Percentiles rank a stretch among this genome's conserved stretches.
These are phyloP conservation scores for Chauna torquata DNA, from an alignment of 2,113 vertebrate genomes.

Conservation along the genomic window DNA sequence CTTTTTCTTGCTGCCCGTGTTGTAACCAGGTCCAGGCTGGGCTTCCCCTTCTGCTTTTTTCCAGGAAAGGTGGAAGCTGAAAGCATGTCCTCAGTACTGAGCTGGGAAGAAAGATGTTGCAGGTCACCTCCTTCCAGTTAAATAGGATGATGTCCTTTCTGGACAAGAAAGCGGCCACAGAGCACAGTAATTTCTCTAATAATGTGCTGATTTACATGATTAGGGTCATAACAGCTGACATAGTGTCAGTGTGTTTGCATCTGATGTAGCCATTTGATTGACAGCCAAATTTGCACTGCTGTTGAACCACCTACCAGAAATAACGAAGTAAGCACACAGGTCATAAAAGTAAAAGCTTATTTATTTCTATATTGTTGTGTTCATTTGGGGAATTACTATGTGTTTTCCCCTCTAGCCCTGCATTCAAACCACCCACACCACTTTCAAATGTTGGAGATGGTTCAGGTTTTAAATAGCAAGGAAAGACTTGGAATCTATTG, in stretches of 20 bases:
- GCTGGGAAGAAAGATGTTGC: not conserved
- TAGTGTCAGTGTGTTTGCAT: not conserved
- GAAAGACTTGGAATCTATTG: not conserved
- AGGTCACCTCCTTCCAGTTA: slow-evolving; percentile 8
- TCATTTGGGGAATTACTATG: not conserved
- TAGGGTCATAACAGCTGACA: not conserved
- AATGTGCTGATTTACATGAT: not conserved
- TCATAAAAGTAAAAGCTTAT: not conserved
- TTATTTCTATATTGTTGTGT: not conserved
- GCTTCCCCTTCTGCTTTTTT: not conserved
- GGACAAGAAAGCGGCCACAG: not conserved
- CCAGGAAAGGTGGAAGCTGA: not conserved
- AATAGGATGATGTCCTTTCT: not conserved
- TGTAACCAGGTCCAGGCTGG: not conserved
- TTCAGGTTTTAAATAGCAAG: slow-evolving; percentile 23
- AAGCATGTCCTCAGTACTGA: accelerated
- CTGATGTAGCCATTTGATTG: not conserved
- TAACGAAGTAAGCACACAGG: not conserved
- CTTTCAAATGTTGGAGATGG: not conserved
- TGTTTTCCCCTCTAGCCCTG: not conserved
- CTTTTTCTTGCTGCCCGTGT: not conserved
- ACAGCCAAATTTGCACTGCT: not conserved
- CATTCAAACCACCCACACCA: not conserved
- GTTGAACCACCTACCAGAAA: not conserved
- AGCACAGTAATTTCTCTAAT: slow-evolving; percentile 15